These are phyloP conservation scores for Zaprionus obscuricornis DNA, from an alignment of 2,888 invertebrate species.

Conservation along the genomic window DNA sequence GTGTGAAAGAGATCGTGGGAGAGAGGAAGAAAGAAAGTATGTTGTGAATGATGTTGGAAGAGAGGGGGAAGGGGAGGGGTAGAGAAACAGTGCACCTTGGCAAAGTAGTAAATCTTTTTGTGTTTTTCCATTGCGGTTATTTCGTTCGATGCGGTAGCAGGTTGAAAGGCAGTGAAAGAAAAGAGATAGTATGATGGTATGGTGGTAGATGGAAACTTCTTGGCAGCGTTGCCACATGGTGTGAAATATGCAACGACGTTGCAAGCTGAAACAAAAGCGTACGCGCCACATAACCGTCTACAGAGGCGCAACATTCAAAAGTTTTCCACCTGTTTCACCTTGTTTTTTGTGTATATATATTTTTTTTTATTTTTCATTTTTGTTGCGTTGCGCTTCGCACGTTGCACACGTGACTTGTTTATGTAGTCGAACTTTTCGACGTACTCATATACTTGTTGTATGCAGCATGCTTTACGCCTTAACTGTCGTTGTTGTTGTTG, in stretches of 20 bases:
- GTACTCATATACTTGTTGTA: slow-evolving; percentile 26
- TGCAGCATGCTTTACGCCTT: slow-evolving; percentile 3
- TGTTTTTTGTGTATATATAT: slow-evolving; percentile 2
- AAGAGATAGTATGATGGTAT: not conserved
- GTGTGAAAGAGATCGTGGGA: not conserved
- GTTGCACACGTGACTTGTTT: slow-evolving; percentile 80
- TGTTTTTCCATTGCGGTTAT: slow-evolving; percentile 68
- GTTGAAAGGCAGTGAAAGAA: too few relatives aligned
- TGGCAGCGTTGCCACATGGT: slow-evolving; percentile 75
- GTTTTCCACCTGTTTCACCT: slow-evolving; percentile 39
- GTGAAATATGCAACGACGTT: slow-evolving; percentile 68
- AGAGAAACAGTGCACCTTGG: slow-evolving; percentile 23
- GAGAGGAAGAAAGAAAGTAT: not conserved
- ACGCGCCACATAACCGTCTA: slow-evolving; percentile 57
- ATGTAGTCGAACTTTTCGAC: slow-evolving; percentile 71
- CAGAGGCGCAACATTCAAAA: slow-evolving; percentile 37
- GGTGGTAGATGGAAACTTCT: slow-evolving; percentile 29
- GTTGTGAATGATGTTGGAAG: slow-evolving; percentile 8
- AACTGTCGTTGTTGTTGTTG: not conserved
- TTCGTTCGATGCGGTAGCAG: slow-evolving; percentile 35
- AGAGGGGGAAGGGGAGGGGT: not conserved
- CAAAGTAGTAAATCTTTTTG: slow-evolving; percentile 74
- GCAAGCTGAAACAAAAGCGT: slow-evolving; percentile 61
- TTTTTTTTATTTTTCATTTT: slow-evolving; percentile 35
- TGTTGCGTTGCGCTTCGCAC: slow-evolving; percentile 71